Base-by-base conservation (phyloP, 2,888 invertebrate genomes). In the Microplitis manilae region DNA sequence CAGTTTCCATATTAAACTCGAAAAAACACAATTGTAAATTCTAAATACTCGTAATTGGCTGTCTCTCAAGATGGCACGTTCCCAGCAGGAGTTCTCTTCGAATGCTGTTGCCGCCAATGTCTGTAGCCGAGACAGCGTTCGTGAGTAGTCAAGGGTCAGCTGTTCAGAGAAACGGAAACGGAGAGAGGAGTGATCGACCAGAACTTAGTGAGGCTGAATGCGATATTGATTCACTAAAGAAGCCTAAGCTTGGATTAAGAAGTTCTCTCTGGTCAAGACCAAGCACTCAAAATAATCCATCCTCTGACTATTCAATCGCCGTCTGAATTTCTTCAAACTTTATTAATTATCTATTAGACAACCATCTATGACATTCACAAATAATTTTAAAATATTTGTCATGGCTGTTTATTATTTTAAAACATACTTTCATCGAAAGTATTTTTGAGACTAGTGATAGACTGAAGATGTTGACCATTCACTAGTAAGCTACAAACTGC, bases 231-330 rank as follows among this genome's bases (percentile, higher is more conserved):
- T 94, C 94, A 77, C 89, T 94, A 84, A 94, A 94, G 89, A 94
- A 94, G 87, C 90, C 94, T 80, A 94, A 94, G 89, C 90, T 94
- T 82, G 94, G 94, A 50, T 91, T 94, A 86, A 91, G 94, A 79
- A 94, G 94, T 77, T 93, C 94, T 77, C 90, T 94, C 39, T 94
- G 94, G 94, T 94, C 94, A 50, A 91, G 94, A 81, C 94, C 94
- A 83, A 90, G 88, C 82, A 91, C 91, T 84, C 91, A 92, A 83
- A 90, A 91, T 81, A 92, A 91, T 84, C 93, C 93, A 84, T 93
- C 94, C 84, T 93, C 94, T 83, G 94, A 94, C 90, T 94, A 94
- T 88, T 94, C 94, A 79, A 94, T 94, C 90, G 94, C 94, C 82
- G 94, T 94, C 89, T 94, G 93, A 92, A 87, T 68, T 73, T 62